Evolutionary conservation across 2,888 invertebrate genomes (phyloP).

Genomic region (Melieria omissa): DNA sequence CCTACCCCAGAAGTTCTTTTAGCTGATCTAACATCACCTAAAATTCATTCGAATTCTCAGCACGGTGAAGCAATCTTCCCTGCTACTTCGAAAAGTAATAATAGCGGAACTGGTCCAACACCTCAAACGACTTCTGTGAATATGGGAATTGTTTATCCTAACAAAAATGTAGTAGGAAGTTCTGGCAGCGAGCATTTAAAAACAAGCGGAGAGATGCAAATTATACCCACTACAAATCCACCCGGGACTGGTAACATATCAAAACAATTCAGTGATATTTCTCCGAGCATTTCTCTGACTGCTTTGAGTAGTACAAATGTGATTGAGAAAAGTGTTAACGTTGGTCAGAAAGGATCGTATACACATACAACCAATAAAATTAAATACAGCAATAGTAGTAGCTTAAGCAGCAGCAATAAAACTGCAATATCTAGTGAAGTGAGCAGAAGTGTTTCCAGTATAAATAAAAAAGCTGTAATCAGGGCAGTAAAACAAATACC

Average conservation of each 20-base stretch:
- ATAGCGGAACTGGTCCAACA: no score
- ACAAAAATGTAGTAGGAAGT: constrained; percentile 14
- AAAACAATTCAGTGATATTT: constrained; percentile 58
- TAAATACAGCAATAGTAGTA: constrained; percentile 13
- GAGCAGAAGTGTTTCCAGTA: constrained; percentile 24
- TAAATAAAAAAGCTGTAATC: constrained; percentile 31
- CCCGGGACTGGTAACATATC: constrained; percentile 56
- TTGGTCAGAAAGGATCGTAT: not conserved
- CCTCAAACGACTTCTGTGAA: no score
- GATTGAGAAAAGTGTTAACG: not conserved
- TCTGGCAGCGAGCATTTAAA: constrained; percentile 38
- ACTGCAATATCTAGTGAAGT: not conserved
- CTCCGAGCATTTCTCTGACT: constrained; percentile 59
- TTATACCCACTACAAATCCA: constrained; percentile 58
- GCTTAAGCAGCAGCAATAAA: not conserved
- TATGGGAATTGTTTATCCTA: not conserved
- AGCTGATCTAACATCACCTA: no score
- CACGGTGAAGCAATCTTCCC: no score
- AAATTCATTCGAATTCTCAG: no score
- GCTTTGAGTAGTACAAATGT: constrained; percentile 45
- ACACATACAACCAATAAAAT: constrained; percentile 17
- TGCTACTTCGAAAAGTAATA: no score
- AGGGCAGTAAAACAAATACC: constrained; percentile 2
- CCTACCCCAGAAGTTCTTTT: no score
- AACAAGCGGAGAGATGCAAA: constrained; percentile 56